Base-by-base conservation (phyloP, 2,888 invertebrate species). In the Gymnoscelis rufifasciata region DNA sequence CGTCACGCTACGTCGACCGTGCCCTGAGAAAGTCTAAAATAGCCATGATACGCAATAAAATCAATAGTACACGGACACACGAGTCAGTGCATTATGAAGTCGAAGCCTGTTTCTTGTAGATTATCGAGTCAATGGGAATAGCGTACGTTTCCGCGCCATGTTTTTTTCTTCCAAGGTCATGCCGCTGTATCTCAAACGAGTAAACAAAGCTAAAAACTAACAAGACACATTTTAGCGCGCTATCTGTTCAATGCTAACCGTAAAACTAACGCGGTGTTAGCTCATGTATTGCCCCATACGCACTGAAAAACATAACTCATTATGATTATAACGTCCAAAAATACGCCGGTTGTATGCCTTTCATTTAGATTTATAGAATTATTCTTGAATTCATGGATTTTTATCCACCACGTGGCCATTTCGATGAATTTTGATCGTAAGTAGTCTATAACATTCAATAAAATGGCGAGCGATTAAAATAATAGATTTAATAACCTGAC, bases 81-180 rank as follows among this genome's bases (percentile, higher is more conserved):
- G 35, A 52, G 40, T 45, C 47, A 56, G 50, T 51, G 53, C 44
- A 56, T 57, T 57, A 49, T n/a, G 38, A 47, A 50, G 55, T 57
- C 52, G 14, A 57, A 24, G 49, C 52, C 51, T 53, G 57, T 54
- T 62, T 64, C 60, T 45, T 42, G 48, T 51, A 54, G 62, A 61
- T 62, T 70, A 63, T 59, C 59, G 60, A 68, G 68, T 71, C 60
- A 74, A 71, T 66, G 68, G 71, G 67, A 68, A 65, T 66, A 71
- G 77, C 75, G 76, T 78, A 78, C 75, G 75, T 78, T 83, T 77
- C 68, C 83, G 83, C 87, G 87, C 87, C 86, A 84, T 86, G 83
- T 86, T 84, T 86, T 84, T 80, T 83, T 80, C 72, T 65, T 53
- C 80, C 87, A 88, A 88, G 87, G 87, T 88, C 87, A 87, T 82